A percentile compares a stretch with the other conserved stretches of the same genome.
Evolutionary conservation across 1,140 invertebrate species (phyloP).

Genomic region (Drosophila erecta): DNA sequence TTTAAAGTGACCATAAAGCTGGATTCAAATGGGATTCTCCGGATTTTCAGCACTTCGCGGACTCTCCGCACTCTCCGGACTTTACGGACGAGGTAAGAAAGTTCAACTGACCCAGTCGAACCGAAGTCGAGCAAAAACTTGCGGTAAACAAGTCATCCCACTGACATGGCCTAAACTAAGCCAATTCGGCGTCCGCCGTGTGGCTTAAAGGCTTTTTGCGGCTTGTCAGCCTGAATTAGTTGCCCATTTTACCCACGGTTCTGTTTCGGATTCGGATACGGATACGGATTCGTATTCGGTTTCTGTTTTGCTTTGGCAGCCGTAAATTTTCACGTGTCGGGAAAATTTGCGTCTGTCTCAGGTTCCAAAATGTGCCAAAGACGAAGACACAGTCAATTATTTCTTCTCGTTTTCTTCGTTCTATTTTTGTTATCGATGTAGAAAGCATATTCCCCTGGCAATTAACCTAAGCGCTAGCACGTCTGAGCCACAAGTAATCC

Average conservation of each 20-base stretch:
- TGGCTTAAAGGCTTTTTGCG: slow-evolving; percentile 66
- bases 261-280: neutral
- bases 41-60: neutral
- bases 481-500: slow-evolving; percentile 8
- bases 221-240: slow-evolving; percentile 74
- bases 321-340: slow-evolving; percentile 65
- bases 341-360: slow-evolving; percentile 47
- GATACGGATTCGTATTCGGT: slow-evolving; percentile 21
- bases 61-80: neutral
- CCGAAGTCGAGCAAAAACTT: slow-evolving; percentile 58
- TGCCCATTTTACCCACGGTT: slow-evolving; percentile 36
- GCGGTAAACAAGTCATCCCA: slow-evolving; percentile 55
- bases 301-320: slow-evolving; percentile 40
- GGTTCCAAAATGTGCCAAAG: slow-evolving; percentile 10
- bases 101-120: slow-evolving; percentile 2
- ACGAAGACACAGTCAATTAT: slow-evolving; percentile 15
- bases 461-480: neutral
- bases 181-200: slow-evolving; percentile 30
- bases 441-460: neutral
- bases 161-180: slow-evolving; percentile 63
- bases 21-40: slow-evolving; percentile 14
- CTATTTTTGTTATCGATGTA: neutral
- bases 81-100: too few relatives aligned
- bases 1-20: slow-evolving; percentile 63
- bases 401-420: neutral